Base-by-base conservation (phyloP, 2,888 invertebrate genomes). In the Schrankia costaestrigalis region DNA sequence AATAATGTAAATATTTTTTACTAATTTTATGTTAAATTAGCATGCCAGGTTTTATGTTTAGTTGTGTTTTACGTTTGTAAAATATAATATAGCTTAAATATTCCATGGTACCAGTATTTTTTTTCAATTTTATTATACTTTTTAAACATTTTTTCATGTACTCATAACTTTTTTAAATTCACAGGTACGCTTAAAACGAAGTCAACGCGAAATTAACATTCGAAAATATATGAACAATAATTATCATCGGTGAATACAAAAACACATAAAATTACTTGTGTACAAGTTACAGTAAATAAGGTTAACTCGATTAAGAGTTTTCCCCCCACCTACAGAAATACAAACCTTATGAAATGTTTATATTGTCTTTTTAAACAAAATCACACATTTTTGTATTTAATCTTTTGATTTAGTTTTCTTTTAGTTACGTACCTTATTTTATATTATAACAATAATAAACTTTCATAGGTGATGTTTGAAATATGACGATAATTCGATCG, bases 101-200 rank as follows among this genome's bases (percentile, higher is more conserved):
- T 60, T 57, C 59, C 45, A 57, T 51, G 79, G 78, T 80, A 78
- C 80, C 80, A 80, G 79, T 74, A 61, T 57, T 56, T 21, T 3
- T 6, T 46, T 39, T 28, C 41, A 31, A 35, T 38, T 47, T n/a
- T 36, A 34, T 37, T 36, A 22, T 28, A 15, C 21, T 11, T 18
- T 30, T 23, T 22, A 25, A n/a, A 25, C 26, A 30, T 24, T 9
- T 13, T 22, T 22, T 2, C 2, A 23, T 38, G 37, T 44, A 50
- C 39, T 49, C 9, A 57, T 41, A 24, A n/a, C 17, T 22, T 26
- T 31, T 40, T 50, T 58, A 14, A 40, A 41, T 79, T 77, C 27
- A 1, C 83, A 86, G 85, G 75, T 85, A 83, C 71, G 85, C 78
- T 55, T 86, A 84, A 79, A 69, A 61, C 58, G 69, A 71, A 65